Percentiles rank a stretch among this genome's conserved stretches.
phyloP scores from a whole-genome alignment of 2,797 vertebrate genomes.

The Mormyrops boulengeri region DNA sequence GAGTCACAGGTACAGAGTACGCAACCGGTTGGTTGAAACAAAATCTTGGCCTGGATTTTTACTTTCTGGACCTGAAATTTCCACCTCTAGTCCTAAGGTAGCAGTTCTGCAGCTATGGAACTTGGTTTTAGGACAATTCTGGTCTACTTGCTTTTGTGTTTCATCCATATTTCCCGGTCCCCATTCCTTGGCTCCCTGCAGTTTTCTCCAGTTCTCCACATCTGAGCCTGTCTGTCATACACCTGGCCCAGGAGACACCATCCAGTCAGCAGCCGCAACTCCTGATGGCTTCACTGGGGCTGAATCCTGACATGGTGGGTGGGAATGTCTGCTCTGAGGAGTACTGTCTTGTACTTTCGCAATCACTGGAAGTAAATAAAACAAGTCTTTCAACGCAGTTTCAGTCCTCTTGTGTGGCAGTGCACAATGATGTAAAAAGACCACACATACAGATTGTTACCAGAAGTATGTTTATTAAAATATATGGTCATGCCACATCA shows the following conservation, averaged over 20 bases:
- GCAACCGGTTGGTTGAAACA: neutral
- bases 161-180: neutral
- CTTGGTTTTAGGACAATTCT: neutral
- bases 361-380: neutral
- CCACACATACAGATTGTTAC: neutral
- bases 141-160: neutral
- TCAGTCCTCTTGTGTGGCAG: neutral
- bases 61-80: neutral
- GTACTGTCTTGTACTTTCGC: neutral
- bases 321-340: neutral
- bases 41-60: neutral
- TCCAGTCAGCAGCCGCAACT: neutral
- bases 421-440: neutral
- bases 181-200: neutral
- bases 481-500: neutral
- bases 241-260: neutral
- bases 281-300: neutral
- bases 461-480: neutral
- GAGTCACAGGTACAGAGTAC: neutral
- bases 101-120: neutral
- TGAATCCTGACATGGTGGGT: neutral
- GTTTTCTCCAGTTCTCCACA: neutral
- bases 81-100: neutral
- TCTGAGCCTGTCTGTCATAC: neutral
- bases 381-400: neutral